phyloP scores from a whole-genome alignment of 2,888 invertebrate genomes.

The Lycaena phlaeas region DNA sequence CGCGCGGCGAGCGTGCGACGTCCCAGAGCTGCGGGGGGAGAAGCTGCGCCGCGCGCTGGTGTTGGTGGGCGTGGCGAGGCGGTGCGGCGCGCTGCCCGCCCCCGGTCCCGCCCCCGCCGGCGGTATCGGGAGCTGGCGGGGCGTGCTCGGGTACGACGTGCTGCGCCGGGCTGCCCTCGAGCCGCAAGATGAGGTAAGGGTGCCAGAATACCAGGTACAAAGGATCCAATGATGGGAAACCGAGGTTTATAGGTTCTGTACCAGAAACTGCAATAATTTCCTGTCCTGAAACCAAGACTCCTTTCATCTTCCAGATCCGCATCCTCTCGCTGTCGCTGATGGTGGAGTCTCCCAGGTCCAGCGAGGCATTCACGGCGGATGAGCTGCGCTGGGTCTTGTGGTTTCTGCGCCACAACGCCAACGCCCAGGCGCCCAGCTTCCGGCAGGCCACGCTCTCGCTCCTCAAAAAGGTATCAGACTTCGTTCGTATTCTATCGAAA shows the following conservation, averaged over 20 bases:
- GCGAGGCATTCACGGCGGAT: conserved; percentile 73
- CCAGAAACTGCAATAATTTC: not conserved
- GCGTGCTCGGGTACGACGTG: not conserved
- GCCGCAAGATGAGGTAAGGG: not conserved
- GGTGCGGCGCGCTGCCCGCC: conserved; percentile 41
- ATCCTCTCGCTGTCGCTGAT: conserved; percentile 79
- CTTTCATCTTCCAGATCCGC: conserved; percentile 67
- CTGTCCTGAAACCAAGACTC: too few species aligned
- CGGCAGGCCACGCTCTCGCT: conserved; percentile 79
- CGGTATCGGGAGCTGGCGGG: conserved; percentile 54
- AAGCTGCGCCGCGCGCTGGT: conserved; percentile 57
- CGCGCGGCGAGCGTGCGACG: conserved; percentile 21
- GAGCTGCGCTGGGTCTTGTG: conserved; percentile 77
- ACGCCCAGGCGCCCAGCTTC: conserved; percentile 77
- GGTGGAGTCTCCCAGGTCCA: conserved; percentile 81
- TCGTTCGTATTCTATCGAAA: not conserved
- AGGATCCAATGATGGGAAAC: not conserved
- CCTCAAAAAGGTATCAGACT: conserved; percentile 78
- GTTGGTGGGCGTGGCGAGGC: conserved; percentile 61
- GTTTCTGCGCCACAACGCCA: conserved; percentile 79
- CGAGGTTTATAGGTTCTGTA: too few species aligned
- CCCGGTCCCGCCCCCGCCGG: conserved; percentile 47
- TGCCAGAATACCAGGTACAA: not conserved
- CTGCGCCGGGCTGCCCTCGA: not conserved
- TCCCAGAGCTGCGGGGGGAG: conserved; percentile 11